Evolutionary conservation across 1,140 invertebrate species (phyloP), one percentile per base, ranked within the genome.

Genomic region (Leguminivora glycinivorella): DNA sequence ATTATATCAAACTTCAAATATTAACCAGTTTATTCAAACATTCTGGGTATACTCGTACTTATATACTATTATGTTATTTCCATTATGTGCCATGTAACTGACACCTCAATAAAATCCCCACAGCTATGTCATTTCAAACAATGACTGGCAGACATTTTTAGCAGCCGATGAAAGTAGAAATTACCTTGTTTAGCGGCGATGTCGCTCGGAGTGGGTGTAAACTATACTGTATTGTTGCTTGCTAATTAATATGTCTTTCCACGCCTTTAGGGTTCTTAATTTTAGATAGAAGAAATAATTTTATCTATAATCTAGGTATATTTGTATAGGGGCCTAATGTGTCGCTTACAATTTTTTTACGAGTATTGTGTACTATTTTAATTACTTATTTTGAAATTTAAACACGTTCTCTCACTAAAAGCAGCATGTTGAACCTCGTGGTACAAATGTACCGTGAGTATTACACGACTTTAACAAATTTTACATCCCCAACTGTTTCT

Each of bases 121-220:
- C 19, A 69, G 58, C 68, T 29, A 70, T 56, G 56, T 70, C 68
- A 70, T 70, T 38, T 60, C 31, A 60, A 70, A 70, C 68, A 70
- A 70, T 70, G 56, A 69, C 52, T 34, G 68, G 17, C 56, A 31
- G n/a, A 43, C 10, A 70, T 17, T 19, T 17, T 19, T 34, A 26
- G 14, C 29, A n/a, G 52, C 24, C 19, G 31, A 52, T 70, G 68
- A 70, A 70, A 60, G 68, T 70, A 58, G 68, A 58, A 60, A 52
- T 56, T 40, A 26, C 24, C 14, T 25, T 58, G 3, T 22, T 24
- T 25, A 56, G 56, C 14, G 29, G 25, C 25, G 56, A 60, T 60
- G 22, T 26, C 25, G 56, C 6, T 26, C 38, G n/a, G n/a, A 47
- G 43, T 47, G 40, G n/a, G 14, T 43, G 12, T 0, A 47, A 17